Conservation (phyloP, 2,113 vertebrate genomes). For the Passer domesticus region DNA sequence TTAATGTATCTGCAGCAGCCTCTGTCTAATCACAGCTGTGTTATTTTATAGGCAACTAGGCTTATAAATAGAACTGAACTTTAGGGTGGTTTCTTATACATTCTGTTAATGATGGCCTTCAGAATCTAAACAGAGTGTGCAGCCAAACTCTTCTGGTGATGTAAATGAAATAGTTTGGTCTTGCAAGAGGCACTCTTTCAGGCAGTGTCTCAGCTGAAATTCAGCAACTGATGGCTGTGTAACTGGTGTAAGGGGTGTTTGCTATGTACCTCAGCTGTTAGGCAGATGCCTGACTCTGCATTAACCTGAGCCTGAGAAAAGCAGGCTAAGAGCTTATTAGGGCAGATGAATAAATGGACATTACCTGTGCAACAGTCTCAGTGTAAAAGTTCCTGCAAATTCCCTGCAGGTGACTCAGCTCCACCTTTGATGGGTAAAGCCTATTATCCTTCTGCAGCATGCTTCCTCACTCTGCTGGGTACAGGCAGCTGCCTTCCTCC, state of each 20-base stretch:
- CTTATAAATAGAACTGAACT: neutral
- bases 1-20: neutral
- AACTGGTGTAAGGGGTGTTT: neutral
- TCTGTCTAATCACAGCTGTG: neutral
- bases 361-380: neutral
- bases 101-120: neutral
- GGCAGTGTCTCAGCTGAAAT: neutral
- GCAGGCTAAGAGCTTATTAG: neutral
- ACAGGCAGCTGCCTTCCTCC: neutral
- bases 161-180: neutral
- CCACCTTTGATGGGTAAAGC: neutral
- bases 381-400: neutral
- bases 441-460: neutral
- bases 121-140: neutral
- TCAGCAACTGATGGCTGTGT: neutral
- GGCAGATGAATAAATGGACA: neutral
- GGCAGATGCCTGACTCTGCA: neutral
- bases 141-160: neutral
- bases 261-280: neutral
- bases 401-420: neutral
- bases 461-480: neutral
- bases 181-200: neutral
- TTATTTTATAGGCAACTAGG: neutral
- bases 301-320: neutral
- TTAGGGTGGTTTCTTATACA: neutral